Percentiles rank a stretch among this genome's conserved stretches.
These are phyloP conservation scores for Corythornis cristatus DNA, from an alignment of 2,113 vertebrate species.

Conservation along the genomic window DNA sequence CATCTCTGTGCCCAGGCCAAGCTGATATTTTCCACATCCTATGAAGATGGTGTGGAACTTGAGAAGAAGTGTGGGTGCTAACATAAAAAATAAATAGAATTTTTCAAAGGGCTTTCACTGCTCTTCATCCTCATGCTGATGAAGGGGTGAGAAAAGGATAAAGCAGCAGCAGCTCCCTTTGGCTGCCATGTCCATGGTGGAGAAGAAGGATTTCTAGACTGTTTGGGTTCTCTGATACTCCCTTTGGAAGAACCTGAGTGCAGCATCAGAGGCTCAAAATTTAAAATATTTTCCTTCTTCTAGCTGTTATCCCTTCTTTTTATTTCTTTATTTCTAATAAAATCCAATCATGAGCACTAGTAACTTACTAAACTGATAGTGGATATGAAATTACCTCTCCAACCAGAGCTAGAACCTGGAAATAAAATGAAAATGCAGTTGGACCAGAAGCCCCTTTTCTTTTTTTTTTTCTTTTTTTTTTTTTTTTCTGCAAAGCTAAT, in stretches of 20 bases:
- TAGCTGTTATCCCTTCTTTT: neutral
- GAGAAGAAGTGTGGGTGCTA: neutral
- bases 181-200: neutral
- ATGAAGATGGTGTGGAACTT: neutral
- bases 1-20: too few species aligned
- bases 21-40: too few species aligned
- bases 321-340: neutral
- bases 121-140: neutral
- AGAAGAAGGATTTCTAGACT: neutral
- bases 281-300: constrained; percentile 36
- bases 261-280: neutral
- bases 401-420: neutral
- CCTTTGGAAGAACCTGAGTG: neutral
- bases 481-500: neutral
- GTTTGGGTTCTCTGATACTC: neutral
- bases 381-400: neutral
- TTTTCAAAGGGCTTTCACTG: neutral
- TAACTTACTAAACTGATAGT: neutral
- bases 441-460: neutral
- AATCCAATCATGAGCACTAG: neutral
- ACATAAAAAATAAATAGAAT: neutral
- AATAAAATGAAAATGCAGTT: neutral
- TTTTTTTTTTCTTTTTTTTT: neutral
- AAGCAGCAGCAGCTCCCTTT: neutral
- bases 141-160: neutral